Conservation (phyloP, 2,888 invertebrate genomes). For the Sepioteuthis lessoniana region DNA sequence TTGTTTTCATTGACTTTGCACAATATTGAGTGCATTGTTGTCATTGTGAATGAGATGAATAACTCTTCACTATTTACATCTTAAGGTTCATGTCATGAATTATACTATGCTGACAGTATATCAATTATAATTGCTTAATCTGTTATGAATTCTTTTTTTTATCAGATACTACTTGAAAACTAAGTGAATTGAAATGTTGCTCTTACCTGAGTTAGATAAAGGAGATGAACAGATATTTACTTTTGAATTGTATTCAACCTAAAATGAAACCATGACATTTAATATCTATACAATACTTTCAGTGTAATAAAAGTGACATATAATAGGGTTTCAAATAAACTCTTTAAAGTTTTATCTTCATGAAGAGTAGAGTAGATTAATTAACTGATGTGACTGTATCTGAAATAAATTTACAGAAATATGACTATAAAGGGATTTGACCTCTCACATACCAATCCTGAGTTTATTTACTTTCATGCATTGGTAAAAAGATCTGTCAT, state of each 20-base stretch:
- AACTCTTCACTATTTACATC: too few species aligned
- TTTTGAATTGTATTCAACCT: neutral
- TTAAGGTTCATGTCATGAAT: too few species aligned
- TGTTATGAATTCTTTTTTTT: neutral
- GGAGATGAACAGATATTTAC: neutral
- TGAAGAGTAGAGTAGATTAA: neutral
- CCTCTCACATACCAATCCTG: too few species aligned
- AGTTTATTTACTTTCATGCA: too few species aligned
- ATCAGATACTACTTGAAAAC: neutral
- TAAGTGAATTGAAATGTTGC: neutral
- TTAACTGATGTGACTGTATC: neutral
- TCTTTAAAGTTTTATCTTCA: neutral
- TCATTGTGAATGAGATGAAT: too few species aligned
- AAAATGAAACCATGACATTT: neutral
- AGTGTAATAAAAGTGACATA: neutral
- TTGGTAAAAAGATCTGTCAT: too few species aligned
- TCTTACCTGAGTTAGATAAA: neutral
- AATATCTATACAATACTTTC: neutral
- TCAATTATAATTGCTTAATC: neutral
- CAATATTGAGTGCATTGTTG: too few species aligned
- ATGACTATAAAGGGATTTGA: neutral
- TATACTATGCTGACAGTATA: neutral
- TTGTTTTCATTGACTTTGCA: too few species aligned
- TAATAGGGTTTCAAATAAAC: too few species aligned
- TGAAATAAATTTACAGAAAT: neutral